These are phyloP conservation scores for Sternarchorhynchus goeldii DNA, from an alignment of 2,797 vertebrate species.

Conservation along the genomic window DNA sequence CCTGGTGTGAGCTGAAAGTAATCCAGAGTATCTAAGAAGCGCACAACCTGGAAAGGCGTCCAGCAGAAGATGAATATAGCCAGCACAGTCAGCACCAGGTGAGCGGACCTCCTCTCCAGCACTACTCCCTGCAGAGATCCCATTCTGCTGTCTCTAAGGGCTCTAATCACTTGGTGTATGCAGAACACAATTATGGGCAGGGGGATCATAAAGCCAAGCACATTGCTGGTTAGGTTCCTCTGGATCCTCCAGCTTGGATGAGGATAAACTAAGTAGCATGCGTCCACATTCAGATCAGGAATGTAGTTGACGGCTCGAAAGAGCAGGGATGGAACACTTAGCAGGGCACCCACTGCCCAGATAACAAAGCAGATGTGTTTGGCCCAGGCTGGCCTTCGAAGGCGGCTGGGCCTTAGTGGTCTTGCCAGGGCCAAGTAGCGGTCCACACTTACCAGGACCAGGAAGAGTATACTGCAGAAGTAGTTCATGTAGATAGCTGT, in stretches of 20 bases:
- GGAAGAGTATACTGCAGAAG: conserved; percentile 82
- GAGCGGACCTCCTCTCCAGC: conserved; percentile 78
- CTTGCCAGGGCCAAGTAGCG: conserved; percentile 86
- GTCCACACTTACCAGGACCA: conserved; percentile 84
- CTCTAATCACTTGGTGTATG: conserved; percentile 70
- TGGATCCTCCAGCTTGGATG: conserved; percentile 67
- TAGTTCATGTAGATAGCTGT: conserved; percentile 77
- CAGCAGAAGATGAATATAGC: conserved; percentile 81
- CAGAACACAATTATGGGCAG: conserved; percentile 74
- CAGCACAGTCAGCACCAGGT: conserved; percentile 79
- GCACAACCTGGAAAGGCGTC: conserved; percentile 82
- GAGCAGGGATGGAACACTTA: conserved; percentile 75
- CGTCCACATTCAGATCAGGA: conserved; percentile 45
- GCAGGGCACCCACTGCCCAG: conserved; percentile 75
- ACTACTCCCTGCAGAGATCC: conserved; percentile 67
- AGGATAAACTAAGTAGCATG: conserved; percentile 76
- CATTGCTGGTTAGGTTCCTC: conserved; percentile 75
- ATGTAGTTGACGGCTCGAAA: conserved; percentile 71
- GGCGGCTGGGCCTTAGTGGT: conserved; percentile 76
- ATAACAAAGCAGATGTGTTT: conserved; percentile 78
- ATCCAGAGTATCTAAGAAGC: conserved; percentile 75
- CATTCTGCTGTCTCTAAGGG: conserved; percentile 68
- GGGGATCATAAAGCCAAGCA: conserved; percentile 80
- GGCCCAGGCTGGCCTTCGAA: conserved; percentile 74
- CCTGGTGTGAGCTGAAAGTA: conserved; percentile 49